phyloP scores from a whole-genome alignment of 2,888 invertebrate species.

The Hermaeophaga mercurialis region DNA sequence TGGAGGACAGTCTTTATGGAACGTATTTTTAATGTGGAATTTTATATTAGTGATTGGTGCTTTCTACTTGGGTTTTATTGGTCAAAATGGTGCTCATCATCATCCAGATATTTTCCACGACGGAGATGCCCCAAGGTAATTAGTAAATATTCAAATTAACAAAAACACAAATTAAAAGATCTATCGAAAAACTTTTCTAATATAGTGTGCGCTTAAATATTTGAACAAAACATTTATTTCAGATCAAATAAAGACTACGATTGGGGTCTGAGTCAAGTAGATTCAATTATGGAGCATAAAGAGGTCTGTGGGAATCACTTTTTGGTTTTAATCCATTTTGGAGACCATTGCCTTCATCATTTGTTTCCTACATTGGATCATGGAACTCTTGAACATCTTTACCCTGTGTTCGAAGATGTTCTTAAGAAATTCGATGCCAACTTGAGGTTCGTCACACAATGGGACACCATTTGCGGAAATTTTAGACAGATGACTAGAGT shows the following conservation, averaged over 20 bases:
- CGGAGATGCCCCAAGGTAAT: slow-evolving; percentile 70
- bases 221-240: slow-evolving; percentile 36
- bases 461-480: slow-evolving; percentile 70
- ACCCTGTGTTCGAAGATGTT: slow-evolving; percentile 65
- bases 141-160: too few relatives aligned
- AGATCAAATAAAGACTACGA: slow-evolving; percentile 62
- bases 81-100: slow-evolving; percentile 77
- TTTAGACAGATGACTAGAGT: slow-evolving; percentile 65
- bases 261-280: slow-evolving; percentile 81
- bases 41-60: slow-evolving; percentile 68
- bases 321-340: slow-evolving; percentile 74
- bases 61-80: slow-evolving; percentile 67
- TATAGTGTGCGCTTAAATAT: too few relatives aligned
- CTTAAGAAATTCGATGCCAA: slow-evolving; percentile 68
- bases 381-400: slow-evolving; percentile 70
- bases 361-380: slow-evolving; percentile 84
- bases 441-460: slow-evolving; percentile 60
- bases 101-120: slow-evolving; percentile 82
- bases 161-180: too few relatives aligned
- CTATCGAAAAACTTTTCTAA: too few relatives aligned
- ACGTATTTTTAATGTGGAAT: slow-evolving; percentile 61
- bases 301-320: slow-evolving; percentile 72
- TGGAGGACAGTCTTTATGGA: slow-evolving; percentile 2
- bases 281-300: slow-evolving; percentile 75
- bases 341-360: slow-evolving; percentile 81